A percentile compares a stretch with the other conserved stretches of the same genome.
Evolutionary conservation across 2,797 vertebrate genomes (phyloP).

Genomic region (Ara ararauna): DNA sequence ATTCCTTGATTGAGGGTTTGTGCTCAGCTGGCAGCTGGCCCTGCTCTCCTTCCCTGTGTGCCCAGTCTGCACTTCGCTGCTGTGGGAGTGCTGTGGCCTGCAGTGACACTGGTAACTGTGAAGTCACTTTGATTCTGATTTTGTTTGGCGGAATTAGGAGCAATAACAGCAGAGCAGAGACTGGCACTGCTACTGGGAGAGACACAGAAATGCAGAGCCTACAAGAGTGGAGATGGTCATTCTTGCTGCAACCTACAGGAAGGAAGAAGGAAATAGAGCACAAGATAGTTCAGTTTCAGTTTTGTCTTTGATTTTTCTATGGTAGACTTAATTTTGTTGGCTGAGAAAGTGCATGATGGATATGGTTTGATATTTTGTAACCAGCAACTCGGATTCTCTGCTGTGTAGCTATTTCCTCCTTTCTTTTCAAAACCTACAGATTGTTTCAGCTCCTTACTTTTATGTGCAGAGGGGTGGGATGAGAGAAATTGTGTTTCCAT

Average conservation of each 20-base stretch:
- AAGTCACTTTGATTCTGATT: not conserved
- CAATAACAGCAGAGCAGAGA: not conserved
- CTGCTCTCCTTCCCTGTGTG: not conserved
- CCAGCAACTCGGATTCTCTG: not conserved
- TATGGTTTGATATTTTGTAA: not conserved
- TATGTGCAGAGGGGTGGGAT: not conserved
- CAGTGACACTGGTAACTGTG: not conserved
- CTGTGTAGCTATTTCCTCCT: not conserved
- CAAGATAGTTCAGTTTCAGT: not conserved
- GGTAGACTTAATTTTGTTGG: not conserved
- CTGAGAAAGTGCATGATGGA: not conserved
- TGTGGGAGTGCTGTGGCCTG: not conserved
- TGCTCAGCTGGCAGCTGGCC: not conserved
- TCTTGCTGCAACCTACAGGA: not conserved
- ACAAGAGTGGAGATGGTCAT: not conserved
- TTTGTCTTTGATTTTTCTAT: not conserved
- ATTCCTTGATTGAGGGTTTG: fast-evolving
- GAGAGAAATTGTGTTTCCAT: not conserved
- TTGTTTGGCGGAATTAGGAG: not conserved
- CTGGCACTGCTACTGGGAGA: not conserved
- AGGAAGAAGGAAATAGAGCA: not conserved
- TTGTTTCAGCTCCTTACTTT: not conserved
- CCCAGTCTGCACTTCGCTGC: not conserved
- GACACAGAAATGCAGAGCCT: fast-evolving
- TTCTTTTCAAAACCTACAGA: not conserved